Evolutionary conservation across 2,888 invertebrate genomes (phyloP).

Genomic region (Dasysyrphus albostriatus): DNA sequence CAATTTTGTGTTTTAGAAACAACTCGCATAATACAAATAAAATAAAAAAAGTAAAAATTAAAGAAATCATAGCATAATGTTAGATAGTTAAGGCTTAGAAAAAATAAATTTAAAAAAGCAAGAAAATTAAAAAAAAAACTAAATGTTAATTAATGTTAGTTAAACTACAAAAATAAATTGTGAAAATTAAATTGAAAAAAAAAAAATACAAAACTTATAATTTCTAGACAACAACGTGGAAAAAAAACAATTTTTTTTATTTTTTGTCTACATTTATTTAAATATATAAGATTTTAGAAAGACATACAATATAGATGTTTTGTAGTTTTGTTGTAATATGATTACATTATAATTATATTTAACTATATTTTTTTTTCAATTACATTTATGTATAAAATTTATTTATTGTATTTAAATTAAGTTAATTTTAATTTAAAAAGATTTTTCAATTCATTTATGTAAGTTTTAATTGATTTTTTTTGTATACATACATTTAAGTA

Average conservation of each 20-base stretch:
- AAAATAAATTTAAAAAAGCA: slow-evolving; percentile 21
- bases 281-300: slow-evolving; percentile 32
- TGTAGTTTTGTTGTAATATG: slow-evolving; percentile 44
- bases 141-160: slow-evolving; percentile 62
- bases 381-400: slow-evolving; percentile 60
- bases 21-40: slow-evolving; percentile 38
- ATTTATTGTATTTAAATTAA: slow-evolving; percentile 70
- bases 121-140: slow-evolving; percentile 33
- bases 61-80: slow-evolving; percentile 60
- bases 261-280: slow-evolving; percentile 30
- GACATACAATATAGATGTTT: slow-evolving; percentile 52
- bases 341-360: slow-evolving; percentile 14
- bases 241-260: slow-evolving; percentile 15
- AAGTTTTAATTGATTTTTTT: slow-evolving; percentile 30
- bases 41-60: slow-evolving; percentile 13
- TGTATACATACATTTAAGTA: slow-evolving; percentile 44
- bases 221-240: neutral
- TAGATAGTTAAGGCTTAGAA: slow-evolving; percentile 67
- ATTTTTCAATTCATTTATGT: slow-evolving; percentile 11
- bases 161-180: slow-evolving; percentile 26
- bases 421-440: slow-evolving; percentile 44
- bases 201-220: neutral
- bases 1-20: slow-evolving; percentile 11
- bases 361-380: slow-evolving; percentile 35
- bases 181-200: slow-evolving; percentile 18